Percentiles rank a stretch among this genome's conserved stretches.
Conservation (phyloP, 2,797 vertebrate species). For the Ptychobarbus kaznakovi region DNA sequence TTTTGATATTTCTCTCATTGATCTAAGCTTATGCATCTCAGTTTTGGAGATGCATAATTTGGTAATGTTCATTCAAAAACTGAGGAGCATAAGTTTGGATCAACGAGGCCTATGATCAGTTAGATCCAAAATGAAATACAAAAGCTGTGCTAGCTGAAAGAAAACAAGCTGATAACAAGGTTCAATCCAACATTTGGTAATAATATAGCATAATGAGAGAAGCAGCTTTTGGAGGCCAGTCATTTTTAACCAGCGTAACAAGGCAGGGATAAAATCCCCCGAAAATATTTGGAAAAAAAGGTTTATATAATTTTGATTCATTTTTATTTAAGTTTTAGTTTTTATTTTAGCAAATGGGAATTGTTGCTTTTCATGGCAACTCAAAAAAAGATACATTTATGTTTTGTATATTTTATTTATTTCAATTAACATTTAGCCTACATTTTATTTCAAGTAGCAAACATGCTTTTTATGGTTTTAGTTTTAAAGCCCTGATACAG, state of each 20-base stretch:
- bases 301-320: not conserved
- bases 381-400: not conserved
- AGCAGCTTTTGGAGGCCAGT: not conserved
- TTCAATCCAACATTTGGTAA: not conserved
- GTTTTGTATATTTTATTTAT: not conserved
- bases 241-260: not conserved
- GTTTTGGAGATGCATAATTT: not conserved
- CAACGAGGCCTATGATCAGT: not conserved
- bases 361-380: not conserved
- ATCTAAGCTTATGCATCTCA: not conserved
- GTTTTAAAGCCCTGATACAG: not conserved
- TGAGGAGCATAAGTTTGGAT: not conserved
- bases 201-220: not conserved
- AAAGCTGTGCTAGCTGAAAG: not conserved
- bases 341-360: not conserved
- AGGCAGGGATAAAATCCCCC: not conserved
- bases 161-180: not conserved
- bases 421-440: not conserved
- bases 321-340: too few relatives aligned
- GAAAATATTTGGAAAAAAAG: too few relatives aligned
- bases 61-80: not conserved
- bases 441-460: not conserved
- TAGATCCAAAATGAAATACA: not conserved
- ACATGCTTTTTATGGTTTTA: not conserved
- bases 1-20: not conserved